A percentile compares a stretch with the other conserved stretches of the same genome.
Evolutionary conservation across 2,888 invertebrate genomes (phyloP).

Genomic region (Flexamia atlantica): DNA sequence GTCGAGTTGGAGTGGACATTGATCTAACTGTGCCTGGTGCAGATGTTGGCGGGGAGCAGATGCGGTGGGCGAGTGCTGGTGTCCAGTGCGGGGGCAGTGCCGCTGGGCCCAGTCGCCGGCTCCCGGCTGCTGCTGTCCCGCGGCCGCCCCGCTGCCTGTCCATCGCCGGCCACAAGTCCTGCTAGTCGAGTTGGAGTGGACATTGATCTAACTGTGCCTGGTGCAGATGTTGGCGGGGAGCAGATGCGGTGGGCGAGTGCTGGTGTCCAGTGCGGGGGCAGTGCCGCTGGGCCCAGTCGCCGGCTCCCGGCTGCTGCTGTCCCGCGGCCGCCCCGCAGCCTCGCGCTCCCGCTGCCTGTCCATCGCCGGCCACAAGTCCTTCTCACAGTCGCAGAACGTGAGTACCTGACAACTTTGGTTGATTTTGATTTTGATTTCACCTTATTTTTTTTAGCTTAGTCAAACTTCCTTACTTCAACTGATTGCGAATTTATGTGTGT

Average conservation of each 20-base stretch:
- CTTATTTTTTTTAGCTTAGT: too few species aligned
- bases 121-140: conserved; percentile 8
- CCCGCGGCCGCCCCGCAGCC: not conserved
- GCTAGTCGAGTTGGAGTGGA: too few species aligned
- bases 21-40: not conserved
- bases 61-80: conserved; percentile 36
- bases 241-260: conserved; percentile 30
- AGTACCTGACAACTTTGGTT: too few species aligned
- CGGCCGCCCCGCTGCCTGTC: not conserved
- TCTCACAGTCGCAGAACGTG: conserved; percentile 17
- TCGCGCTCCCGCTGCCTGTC: not conserved
- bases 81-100: conserved; percentile 1
- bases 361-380: not conserved
- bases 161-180: not conserved
- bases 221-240: conserved; percentile 47
- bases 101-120: not conserved
- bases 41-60: conserved; percentile 51
- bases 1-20: too few species aligned
- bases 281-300: not conserved
- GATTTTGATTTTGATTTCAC: too few species aligned
- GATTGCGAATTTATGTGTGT: too few species aligned
- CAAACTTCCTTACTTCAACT: too few species aligned
- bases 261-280: conserved; percentile 26
- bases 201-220: not conserved
- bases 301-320: not conserved